Evolutionary conservation across 1,140 invertebrate genomes (phyloP).

Genomic region (Heliconius congener): DNA sequence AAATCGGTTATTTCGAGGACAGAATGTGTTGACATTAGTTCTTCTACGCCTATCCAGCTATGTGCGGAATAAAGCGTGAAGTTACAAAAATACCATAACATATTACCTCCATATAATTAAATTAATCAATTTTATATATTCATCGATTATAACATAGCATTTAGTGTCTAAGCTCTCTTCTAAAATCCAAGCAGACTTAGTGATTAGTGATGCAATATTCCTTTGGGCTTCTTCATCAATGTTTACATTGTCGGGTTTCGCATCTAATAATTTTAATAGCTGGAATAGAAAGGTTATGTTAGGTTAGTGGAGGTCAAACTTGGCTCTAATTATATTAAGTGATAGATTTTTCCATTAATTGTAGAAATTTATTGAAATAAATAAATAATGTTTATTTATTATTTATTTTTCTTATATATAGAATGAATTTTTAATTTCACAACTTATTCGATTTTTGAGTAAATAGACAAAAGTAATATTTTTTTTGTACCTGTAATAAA

Average conservation of each 20-base stretch:
- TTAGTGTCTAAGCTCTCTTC: constrained; percentile 24
- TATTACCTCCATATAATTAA: constrained; percentile 52
- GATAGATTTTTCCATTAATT: no score
- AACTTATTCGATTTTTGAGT: no score
- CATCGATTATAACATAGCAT: constrained; percentile 55
- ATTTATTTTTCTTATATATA: no score
- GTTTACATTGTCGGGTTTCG: constrained; percentile 38
- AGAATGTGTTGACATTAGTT: neutral
- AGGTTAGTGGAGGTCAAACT: no score
- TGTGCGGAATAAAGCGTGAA: no score
- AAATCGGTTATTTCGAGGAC: no score
- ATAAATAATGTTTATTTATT: no score
- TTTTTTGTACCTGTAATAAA: constrained; percentile 64
- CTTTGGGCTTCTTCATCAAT: constrained; percentile 26
- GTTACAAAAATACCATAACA: neutral
- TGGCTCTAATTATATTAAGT: no score
- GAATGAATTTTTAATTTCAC: no score
- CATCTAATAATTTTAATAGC: constrained; percentile 38
- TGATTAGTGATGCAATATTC: constrained; percentile 1
- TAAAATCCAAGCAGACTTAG: constrained; percentile 43
- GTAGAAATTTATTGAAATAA: no score
- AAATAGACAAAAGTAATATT: no score
- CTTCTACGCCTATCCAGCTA: no score
- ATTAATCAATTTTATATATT: constrained; percentile 58
- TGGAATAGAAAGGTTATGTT: neutral